Evolutionary conservation across 2,113 vertebrate genomes (phyloP).

Genomic region (Turdus rufiventris): DNA sequence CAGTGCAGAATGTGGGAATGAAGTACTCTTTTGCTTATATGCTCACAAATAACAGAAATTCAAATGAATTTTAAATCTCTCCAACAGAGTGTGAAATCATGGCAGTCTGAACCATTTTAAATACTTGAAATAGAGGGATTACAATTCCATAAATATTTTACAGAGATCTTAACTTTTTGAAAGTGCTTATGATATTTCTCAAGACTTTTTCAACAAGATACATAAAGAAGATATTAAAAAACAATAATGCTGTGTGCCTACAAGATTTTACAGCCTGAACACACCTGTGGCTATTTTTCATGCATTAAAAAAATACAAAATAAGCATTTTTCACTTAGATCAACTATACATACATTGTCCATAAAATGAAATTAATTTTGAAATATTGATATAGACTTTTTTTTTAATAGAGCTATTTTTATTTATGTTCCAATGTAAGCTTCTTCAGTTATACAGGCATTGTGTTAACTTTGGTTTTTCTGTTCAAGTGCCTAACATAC

Average conservation of each 20-base stretch:
- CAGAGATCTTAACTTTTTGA: neutral
- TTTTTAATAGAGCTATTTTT: neutral
- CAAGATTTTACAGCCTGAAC: neutral
- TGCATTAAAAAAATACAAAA: neutral
- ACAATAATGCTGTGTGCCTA: neutral
- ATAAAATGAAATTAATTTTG: neutral
- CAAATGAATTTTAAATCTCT: neutral
- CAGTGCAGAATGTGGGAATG: neutral
- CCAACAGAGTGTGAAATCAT: neutral
- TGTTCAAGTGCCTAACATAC: neutral
- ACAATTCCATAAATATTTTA: neutral
- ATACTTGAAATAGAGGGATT: neutral
- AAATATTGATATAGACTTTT: neutral
- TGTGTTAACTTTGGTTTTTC: neutral
- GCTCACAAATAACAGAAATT: neutral
- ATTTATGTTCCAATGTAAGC: neutral
- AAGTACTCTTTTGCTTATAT: neutral
- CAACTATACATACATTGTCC: neutral
- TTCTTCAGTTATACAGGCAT: neutral
- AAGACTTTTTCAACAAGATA: neutral
- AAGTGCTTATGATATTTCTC: neutral
- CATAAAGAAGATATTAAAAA: neutral
- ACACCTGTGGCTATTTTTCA: neutral
- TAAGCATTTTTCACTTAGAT: neutral
- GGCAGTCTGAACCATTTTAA: neutral